Conservation (phyloP, 2,888 invertebrate species). For the Polydrusus cervinus region DNA sequence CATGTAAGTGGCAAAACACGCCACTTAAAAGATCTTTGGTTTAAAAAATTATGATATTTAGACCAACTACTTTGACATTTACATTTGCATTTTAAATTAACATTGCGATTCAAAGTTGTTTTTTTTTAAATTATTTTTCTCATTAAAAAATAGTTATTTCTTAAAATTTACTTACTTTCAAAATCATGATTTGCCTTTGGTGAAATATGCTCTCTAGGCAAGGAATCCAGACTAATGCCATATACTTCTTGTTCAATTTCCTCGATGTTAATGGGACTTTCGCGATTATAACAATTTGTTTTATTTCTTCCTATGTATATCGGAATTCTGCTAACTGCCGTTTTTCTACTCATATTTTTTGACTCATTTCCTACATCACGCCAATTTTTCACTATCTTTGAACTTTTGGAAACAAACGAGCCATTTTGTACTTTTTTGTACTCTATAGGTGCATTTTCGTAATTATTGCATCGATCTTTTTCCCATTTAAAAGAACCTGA, state of each 20-base stretch:
- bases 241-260: constrained; percentile 29
- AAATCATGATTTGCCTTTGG: background rate
- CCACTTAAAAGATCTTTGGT: too few species aligned
- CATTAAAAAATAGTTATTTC: too few species aligned
- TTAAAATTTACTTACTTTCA: constrained; percentile 1
- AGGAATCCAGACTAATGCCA: constrained; percentile 30
- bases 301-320: constrained; percentile 11
- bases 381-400: background rate
- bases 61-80: too few species aligned
- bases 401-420: background rate
- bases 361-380: background rate
- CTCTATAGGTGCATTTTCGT: constrained; percentile 18
- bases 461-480: constrained; percentile 11
- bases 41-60: too few species aligned
- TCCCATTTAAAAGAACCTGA: constrained; percentile 3
- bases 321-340: constrained; percentile 30
- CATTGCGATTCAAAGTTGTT: too few species aligned
- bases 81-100: too few species aligned
- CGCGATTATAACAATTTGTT: background rate
- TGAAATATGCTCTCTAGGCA: constrained; percentile 16
- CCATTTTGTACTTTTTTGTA: background rate
- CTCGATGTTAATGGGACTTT: constrained; percentile 1
- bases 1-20: too few species aligned
- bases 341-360: background rate
- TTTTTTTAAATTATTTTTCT: background rate